phyloP scores from a whole-genome alignment of 2,113 vertebrate genomes.

The Prochilodus magdalenae region DNA sequence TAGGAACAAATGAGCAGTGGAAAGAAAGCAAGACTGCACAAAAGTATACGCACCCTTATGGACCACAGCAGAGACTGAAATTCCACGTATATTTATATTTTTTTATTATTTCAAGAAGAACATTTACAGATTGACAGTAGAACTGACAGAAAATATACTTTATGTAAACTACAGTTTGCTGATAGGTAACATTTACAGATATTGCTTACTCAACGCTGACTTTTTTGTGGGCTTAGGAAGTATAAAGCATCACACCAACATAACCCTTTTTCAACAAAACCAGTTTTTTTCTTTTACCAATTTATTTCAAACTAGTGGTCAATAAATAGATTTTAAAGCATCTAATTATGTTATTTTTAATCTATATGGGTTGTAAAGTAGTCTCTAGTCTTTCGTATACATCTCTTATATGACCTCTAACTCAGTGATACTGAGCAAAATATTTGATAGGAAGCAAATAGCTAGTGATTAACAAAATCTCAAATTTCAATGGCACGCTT shows the following conservation, averaged over 20 bases:
- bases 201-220: constrained; percentile 53
- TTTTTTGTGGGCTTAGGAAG: constrained; percentile 32
- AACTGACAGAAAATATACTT: constrained; percentile 85
- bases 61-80: not conserved
- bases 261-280: constrained; percentile 37
- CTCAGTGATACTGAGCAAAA: constrained; percentile 71
- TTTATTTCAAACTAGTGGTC: constrained; percentile 59
- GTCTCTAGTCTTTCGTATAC: constrained; percentile 62
- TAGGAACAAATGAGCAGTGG: not conserved
- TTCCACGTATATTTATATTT: constrained; percentile 35
- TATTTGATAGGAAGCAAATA: constrained; percentile 66
- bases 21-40: not conserved
- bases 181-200: constrained; percentile 78
- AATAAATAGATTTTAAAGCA: constrained; percentile 73
- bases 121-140: constrained; percentile 67
- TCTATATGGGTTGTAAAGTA: constrained; percentile 59
- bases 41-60: not conserved
- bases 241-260: constrained; percentile 49
- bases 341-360: constrained; percentile 61
- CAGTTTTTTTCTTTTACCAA: constrained; percentile 37
- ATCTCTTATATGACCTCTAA: constrained; percentile 69
- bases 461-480: constrained; percentile 63
- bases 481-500: constrained; percentile 73
- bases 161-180: constrained; percentile 84
- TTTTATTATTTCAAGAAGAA: constrained; percentile 79